Percentiles rank a stretch among this genome's conserved stretches.
Conservation (phyloP, 2,888 invertebrate species). For the Syritta pipiens region DNA sequence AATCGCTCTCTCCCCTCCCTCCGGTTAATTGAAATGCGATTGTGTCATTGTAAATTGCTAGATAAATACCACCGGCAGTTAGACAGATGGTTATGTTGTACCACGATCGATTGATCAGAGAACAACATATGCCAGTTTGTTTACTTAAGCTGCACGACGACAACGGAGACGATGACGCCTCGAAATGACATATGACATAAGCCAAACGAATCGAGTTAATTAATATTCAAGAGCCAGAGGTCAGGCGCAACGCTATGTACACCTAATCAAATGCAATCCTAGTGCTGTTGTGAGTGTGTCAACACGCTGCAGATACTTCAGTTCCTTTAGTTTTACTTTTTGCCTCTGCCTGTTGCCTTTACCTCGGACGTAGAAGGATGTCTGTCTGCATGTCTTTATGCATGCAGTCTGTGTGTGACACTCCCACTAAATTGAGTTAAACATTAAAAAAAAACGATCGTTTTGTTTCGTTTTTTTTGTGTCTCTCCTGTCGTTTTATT, state of each 20-base stretch:
- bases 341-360: background rate
- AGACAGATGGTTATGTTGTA: conserved; percentile 46
- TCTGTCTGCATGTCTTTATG: conserved; percentile 22
- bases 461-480: background rate
- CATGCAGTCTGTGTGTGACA: conserved; percentile 47
- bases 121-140: conserved; percentile 48
- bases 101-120: conserved; percentile 21
- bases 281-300: conserved; percentile 43
- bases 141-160: conserved; percentile 43
- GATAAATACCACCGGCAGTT: conserved; percentile 56
- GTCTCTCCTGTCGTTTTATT: conserved; percentile 3
- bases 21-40: conserved; percentile 57
- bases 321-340: conserved; percentile 4
- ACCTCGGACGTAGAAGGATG: conserved; percentile 26
- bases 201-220: conserved; percentile 12
- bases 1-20: background rate
- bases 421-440: conserved; percentile 52
- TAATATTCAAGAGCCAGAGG: conserved; percentile 33
- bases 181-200: conserved; percentile 49
- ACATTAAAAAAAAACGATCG: conserved; percentile 26
- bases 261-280: conserved; percentile 42
- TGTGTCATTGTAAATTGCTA: conserved; percentile 53
- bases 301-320: conserved; percentile 35
- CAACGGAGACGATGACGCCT: no score
- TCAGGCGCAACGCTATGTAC: conserved; percentile 3